A percentile compares a stretch with the other conserved stretches of the same genome.
phyloP scores from a whole-genome alignment of 2,113 vertebrate genomes.

The Globicephala melas region DNA sequence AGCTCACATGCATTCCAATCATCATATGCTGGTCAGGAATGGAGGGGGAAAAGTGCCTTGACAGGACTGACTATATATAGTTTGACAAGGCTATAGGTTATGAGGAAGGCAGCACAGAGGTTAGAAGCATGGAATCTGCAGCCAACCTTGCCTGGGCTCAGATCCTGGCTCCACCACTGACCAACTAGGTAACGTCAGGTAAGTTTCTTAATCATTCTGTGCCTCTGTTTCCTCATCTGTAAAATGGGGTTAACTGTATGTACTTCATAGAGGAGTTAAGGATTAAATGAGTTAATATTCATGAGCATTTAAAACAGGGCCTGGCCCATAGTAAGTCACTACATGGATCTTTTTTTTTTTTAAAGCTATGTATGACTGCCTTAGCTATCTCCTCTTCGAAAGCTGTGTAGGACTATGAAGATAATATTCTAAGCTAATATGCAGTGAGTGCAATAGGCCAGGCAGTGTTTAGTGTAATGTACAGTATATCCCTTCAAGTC shows the following conservation, averaged over 20 bases:
- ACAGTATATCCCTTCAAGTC: not conserved
- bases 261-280: not conserved
- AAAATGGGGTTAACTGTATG: constrained; percentile 10
- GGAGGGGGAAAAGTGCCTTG: not conserved
- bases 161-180: not conserved
- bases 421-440: not conserved
- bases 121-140: not conserved
- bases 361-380: not conserved
- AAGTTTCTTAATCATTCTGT: not conserved
- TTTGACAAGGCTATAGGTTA: not conserved
- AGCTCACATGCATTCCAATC: not conserved
- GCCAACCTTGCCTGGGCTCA: not conserved
- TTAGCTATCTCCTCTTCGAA: not conserved
- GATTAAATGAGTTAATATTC: constrained; percentile 28
- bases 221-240: not conserved
- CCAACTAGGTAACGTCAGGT: not conserved
- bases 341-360: not conserved
- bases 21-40: not conserved
- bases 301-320: not conserved
- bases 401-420: not conserved
- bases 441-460: not conserved
- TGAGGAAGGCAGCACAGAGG: not conserved
- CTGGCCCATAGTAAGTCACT: not conserved
- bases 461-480: not conserved
- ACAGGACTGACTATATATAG: not conserved